phyloP scores from a whole-genome alignment of 2,113 vertebrate genomes.

The Melanerpes aurifrons region DNA sequence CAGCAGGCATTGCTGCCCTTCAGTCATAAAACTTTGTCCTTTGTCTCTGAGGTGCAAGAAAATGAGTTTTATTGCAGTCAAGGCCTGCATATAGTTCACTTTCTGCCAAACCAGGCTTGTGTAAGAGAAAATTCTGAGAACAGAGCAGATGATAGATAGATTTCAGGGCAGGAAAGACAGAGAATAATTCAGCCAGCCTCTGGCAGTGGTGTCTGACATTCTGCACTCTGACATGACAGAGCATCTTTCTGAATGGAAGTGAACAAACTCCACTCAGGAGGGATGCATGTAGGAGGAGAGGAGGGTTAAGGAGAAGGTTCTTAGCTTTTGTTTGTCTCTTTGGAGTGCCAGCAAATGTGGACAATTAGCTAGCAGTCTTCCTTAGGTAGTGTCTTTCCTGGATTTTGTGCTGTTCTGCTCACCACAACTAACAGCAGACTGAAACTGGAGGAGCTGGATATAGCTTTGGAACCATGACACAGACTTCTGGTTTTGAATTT shows the following conservation, averaged over 20 bases:
- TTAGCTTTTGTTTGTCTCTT: background rate
- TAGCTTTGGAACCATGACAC: background rate
- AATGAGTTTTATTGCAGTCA: background rate
- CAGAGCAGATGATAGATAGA: background rate
- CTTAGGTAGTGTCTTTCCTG: background rate
- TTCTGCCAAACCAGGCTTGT: background rate
- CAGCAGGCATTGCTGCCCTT: background rate
- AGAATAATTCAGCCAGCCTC: background rate
- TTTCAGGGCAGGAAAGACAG: background rate
- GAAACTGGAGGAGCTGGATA: fast-evolving
- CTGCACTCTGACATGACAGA: background rate
- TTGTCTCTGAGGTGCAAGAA: background rate
- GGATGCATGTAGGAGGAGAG: background rate
- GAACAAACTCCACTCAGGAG: background rate
- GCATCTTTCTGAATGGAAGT: background rate
- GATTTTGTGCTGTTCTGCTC: background rate
- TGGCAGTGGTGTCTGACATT: background rate
- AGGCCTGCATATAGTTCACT: background rate
- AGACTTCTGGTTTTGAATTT: fast-evolving
- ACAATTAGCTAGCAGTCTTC: background rate
- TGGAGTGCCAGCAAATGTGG: background rate
- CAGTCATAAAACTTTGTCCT: background rate
- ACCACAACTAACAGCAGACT: background rate
- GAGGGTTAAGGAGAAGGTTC: background rate
- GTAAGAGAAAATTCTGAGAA: background rate